Evolutionary conservation across 2,888 invertebrate species (phyloP).

Genomic region (Hirudinaria manillensis): DNA sequence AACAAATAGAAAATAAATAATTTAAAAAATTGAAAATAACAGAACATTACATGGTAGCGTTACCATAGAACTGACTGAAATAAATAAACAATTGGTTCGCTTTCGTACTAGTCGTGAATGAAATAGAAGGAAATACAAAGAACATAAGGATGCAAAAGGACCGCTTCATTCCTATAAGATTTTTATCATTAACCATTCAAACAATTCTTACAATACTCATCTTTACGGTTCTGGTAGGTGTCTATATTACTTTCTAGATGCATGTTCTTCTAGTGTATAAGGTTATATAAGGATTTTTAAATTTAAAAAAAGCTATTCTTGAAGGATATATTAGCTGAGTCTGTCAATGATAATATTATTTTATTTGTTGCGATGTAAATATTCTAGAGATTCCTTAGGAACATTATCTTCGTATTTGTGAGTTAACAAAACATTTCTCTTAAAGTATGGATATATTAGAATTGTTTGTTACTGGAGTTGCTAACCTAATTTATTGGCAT

Average conservation of each 20-base stretch:
- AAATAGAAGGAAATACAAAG: too few relatives aligned
- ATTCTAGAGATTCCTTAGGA: too few relatives aligned
- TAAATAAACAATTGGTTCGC: too few relatives aligned
- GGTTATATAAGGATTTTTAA: background rate
- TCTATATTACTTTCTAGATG: background rate
- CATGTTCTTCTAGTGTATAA: background rate
- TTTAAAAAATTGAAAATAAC: too few relatives aligned
- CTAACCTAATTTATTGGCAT: background rate
- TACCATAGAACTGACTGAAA: too few relatives aligned
- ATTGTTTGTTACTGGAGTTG: too few relatives aligned
- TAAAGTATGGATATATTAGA: too few relatives aligned
- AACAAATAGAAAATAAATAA: too few relatives aligned
- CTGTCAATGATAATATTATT: background rate
- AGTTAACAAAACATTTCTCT: background rate
- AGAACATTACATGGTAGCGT: too few relatives aligned
- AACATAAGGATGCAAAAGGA: background rate
- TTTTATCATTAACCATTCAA: conserved; percentile 24
- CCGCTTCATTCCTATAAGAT: conserved; percentile 23
- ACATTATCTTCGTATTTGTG: too few relatives aligned
- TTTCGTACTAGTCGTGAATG: too few relatives aligned
- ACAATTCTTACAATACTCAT: conserved; percentile 24
- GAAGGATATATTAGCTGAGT: background rate
- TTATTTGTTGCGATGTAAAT: too few relatives aligned
- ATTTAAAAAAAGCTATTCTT: background rate
- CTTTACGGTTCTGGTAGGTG: conserved; percentile 5